Base-by-base conservation (phyloP, 2,888 invertebrate genomes). In the Shargacucullia verbasci region DNA sequence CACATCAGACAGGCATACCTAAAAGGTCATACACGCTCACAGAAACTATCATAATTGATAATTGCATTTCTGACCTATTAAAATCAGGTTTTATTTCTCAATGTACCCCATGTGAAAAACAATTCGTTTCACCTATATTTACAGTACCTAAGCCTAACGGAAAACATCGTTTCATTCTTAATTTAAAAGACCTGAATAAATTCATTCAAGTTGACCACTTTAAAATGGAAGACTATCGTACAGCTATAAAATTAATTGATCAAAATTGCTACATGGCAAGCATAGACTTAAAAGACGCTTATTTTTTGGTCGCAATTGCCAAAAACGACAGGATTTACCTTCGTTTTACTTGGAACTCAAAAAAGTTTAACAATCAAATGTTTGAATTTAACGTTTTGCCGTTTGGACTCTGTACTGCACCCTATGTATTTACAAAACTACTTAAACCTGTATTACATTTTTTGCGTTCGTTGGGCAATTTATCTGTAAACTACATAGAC, bases 181-280 rank as follows among this genome's bases (percentile, higher is more conserved):
- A 54, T 11, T 29, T 54, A 15, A 55, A 55, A 35, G 9, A 10
- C 3, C 11, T 50, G 1, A 50, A 55, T 41, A 55, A 40, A 47
- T 55, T 35, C 6, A 35, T 55, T 12, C 11, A 13, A 8, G 11
- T 41, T 20, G 8, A 56, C 0, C 56, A 56, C 11, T 48, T 56
- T 27, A 48, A 48, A 25, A 43, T 57, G 44, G 48, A 57, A 41
- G 46, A 58, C 9, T 41, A 35, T 13, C 31, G 57, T 0, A 50
- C 57, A 0, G 50, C 50, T 6, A 9, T 57, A 29, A 57, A 50
- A 20, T 25, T 46, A 45, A 7, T 57, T 6, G n/a, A 39, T 20
- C 8, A 27, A 39, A 29, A 27, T 15, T 46, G 10, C 35, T 57
- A 10, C 20, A 45, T 50, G 50, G 34, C 34, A 15, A 50, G 9